Percentiles rank a stretch among this genome's conserved stretches.
Conservation (phyloP, 2,113 vertebrate genomes). For the Crocuta crocuta region DNA sequence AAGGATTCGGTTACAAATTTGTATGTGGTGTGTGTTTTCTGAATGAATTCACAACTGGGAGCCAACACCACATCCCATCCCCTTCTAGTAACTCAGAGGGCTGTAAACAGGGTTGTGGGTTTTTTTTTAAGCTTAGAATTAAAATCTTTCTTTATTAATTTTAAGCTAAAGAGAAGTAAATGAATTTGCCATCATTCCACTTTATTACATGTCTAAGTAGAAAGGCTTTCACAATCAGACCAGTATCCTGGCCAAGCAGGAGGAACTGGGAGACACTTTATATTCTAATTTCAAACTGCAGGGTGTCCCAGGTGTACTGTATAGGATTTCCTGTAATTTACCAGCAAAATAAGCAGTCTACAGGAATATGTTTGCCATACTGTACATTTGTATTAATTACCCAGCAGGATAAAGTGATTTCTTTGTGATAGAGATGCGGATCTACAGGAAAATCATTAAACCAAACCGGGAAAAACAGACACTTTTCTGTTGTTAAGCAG, state of each 20-base stretch:
- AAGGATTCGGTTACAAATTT: constrained; percentile 83
- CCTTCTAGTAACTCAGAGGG: constrained; percentile 67
- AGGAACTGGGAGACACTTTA: constrained; percentile 84
- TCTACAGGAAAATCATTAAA: constrained; percentile 85
- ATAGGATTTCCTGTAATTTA: constrained; percentile 90
- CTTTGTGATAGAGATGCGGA: constrained; percentile 86
- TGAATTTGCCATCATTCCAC: constrained; percentile 72
- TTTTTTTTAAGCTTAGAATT: constrained; percentile 64
- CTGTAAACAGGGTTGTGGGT: constrained; percentile 60
- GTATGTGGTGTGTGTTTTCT: constrained; percentile 72
- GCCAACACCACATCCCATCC: constrained; percentile 28
- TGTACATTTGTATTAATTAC: constrained; percentile 89
- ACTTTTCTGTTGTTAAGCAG: constrained; percentile 75
- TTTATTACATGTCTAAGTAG: constrained; percentile 79
- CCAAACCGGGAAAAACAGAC: constrained; percentile 77
- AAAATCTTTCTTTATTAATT: constrained; percentile 79
- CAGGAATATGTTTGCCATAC: constrained; percentile 86
- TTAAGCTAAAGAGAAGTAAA: constrained; percentile 75
- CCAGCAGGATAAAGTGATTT: constrained; percentile 89
- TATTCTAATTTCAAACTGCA: constrained; percentile 89
- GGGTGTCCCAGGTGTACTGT: constrained; percentile 89
- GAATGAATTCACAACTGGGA: constrained; percentile 79
- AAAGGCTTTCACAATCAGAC: constrained; percentile 77
- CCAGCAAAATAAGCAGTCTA: constrained; percentile 89
- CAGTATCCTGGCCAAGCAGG: constrained; percentile 81